Conservation (phyloP, 2,113 vertebrate genomes). For the Corapipo altera region DNA sequence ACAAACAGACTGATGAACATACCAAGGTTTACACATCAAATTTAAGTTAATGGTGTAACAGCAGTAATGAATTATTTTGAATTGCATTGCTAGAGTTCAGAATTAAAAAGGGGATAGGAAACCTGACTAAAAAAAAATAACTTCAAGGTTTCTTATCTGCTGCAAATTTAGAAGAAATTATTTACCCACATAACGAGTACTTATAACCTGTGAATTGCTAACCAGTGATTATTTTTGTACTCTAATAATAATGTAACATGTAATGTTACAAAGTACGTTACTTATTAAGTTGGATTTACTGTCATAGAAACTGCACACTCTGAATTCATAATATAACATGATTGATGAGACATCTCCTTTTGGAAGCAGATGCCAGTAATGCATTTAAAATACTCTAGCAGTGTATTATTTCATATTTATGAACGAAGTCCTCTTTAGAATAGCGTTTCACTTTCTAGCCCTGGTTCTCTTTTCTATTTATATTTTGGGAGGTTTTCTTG, state of each 20-base stretch:
- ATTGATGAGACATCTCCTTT: slow-evolving; percentile 63
- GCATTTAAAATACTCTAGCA: slow-evolving; percentile 42
- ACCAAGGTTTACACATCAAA: not conserved
- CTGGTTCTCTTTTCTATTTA: not conserved
- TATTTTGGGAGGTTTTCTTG: slow-evolving; percentile 61
- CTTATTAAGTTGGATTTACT: slow-evolving; percentile 58
- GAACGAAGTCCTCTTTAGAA: slow-evolving; percentile 42
- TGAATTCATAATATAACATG: slow-evolving; percentile 58
- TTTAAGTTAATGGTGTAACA: not conserved
- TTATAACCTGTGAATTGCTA: not conserved
- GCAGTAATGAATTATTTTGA: not conserved
- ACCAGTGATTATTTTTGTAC: slow-evolving; percentile 50
- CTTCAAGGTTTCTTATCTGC: not conserved
- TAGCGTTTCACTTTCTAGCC: not conserved
- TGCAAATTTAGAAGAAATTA: slow-evolving; percentile 36
- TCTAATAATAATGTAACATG: slow-evolving; percentile 45
- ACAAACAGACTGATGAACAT: not conserved
- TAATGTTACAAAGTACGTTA: slow-evolving; percentile 21
- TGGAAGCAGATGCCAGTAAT: slow-evolving; percentile 53
- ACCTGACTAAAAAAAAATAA: not conserved
- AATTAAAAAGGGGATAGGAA: not conserved
- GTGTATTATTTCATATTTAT: slow-evolving; percentile 48
- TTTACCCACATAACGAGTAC: slow-evolving; percentile 9
- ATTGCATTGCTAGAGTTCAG: not conserved
- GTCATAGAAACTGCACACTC: slow-evolving; percentile 29